phyloP scores from a whole-genome alignment of 64 coral and sea anemone species.

The Actinia equina region DNA sequence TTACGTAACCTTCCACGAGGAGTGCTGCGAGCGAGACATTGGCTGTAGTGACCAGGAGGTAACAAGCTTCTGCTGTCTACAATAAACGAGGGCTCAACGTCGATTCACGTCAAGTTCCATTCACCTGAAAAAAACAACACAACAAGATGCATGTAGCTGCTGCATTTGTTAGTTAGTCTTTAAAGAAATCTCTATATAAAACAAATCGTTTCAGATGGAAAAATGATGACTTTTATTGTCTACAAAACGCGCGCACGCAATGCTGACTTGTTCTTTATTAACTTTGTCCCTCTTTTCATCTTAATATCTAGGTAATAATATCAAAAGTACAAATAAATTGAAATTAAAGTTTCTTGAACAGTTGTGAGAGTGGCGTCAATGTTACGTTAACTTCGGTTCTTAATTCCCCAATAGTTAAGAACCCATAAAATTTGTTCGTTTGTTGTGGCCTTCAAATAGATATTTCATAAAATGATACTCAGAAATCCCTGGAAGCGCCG shows the following conservation, averaged over 20 bases:
- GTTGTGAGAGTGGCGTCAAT: no score
- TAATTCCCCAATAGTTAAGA: no score
- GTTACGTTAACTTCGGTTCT: no score
- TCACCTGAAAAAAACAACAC: neutral
- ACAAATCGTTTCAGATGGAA: neutral
- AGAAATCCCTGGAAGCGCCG: no score
- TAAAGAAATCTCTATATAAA: neutral
- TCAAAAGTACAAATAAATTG: no score
- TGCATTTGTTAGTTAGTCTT: neutral
- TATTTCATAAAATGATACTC: no score
- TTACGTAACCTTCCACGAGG: neutral
- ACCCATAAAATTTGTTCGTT: no score
- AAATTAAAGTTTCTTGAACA: no score
- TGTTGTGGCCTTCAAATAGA: no score
- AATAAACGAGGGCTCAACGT: neutral
- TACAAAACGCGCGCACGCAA: neutral
- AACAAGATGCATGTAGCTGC: neutral
- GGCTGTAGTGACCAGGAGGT: neutral
- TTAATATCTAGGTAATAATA: no score
- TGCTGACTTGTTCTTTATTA: neutral
- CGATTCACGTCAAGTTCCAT: neutral
- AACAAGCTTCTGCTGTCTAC: constrained; percentile 10
- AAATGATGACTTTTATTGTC: neutral
- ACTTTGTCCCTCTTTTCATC: neutral
- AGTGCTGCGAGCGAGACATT: neutral